These are phyloP conservation scores for Aurelia sp. DNA, from an alignment of 30 jellyfish, hydroid and myxozoan species.

Conservation along the genomic window DNA sequence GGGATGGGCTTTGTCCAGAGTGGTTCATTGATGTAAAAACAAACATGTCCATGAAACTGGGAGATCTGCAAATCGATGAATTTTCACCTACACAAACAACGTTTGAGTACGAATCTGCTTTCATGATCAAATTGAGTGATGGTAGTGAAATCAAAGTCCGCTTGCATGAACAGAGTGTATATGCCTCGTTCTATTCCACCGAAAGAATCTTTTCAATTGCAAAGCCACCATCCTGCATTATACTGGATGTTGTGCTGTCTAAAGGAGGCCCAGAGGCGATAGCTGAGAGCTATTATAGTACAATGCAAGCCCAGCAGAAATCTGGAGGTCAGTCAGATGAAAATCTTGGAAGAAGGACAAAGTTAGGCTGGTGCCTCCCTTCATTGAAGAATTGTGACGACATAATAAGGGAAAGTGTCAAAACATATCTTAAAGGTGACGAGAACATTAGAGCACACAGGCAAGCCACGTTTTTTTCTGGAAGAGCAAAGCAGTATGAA, in stretches of 20 bases:
- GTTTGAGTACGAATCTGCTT: background rate
- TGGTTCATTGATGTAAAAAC: conserved; percentile 20
- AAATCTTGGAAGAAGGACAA: conserved; percentile 10
- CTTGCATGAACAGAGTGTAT: conserved; percentile 17
- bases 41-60: background rate
- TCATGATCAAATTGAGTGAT: background rate
- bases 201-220: conserved; percentile 17
- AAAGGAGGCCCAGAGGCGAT: conserved; percentile 61
- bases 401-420: conserved; percentile 19
- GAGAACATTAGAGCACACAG: conserved; percentile 14
- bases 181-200: conserved; percentile 19
- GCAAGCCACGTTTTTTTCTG: too few relatives aligned
- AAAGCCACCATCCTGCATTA: conserved; percentile 9
- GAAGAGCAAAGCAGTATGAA: too few relatives aligned
- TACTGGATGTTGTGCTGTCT: conserved; percentile 13
- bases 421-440: conserved; percentile 16
- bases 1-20: conserved; percentile 45
- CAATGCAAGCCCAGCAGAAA: conserved; percentile 42
- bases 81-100: too few relatives aligned
- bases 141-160: conserved; percentile 17
- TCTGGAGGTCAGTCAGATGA: conserved; percentile 44
- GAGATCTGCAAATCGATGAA: background rate
- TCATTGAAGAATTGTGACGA: conserved; percentile 32
- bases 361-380: conserved; percentile 34
- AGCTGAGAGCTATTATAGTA: conserved; percentile 41